A percentile compares a stretch with the other conserved stretches of the same genome.
phyloP scores from a whole-genome alignment of 2,113 vertebrate genomes.

The Percopsis transmontana region DNA sequence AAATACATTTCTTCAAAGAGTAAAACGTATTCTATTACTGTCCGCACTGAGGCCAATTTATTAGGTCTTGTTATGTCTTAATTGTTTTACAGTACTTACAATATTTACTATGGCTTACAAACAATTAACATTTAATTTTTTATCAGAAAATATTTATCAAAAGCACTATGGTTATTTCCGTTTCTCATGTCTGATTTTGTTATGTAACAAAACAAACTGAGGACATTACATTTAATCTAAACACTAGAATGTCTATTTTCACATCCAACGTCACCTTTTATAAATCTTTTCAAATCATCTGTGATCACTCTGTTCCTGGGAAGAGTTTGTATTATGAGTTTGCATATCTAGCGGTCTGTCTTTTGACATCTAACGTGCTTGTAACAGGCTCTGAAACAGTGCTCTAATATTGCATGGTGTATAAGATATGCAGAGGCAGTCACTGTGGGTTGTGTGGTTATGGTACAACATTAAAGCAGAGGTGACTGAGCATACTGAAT shows the following conservation, averaged over 20 bases:
- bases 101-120: too few species aligned
- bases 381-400: conserved; percentile 15
- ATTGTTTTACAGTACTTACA: too few species aligned
- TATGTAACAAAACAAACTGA: not conserved
- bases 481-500: conserved; percentile 7
- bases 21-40: not conserved
- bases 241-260: too few species aligned
- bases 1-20: not conserved
- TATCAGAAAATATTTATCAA: not conserved
- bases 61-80: not conserved
- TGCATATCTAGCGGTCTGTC: not conserved
- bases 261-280: too few species aligned
- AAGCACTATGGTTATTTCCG: not conserved
- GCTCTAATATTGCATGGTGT: conserved; percentile 14
- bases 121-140: too few species aligned
- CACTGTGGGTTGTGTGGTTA: conserved; percentile 9
- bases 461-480: not conserved
- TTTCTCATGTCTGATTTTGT: not conserved
- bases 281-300: too few species aligned
- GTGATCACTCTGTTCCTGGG: not conserved
- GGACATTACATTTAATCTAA: too few species aligned
- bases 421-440: conserved; percentile 15
- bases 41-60: not conserved
- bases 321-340: not conserved
- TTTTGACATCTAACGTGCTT: not conserved